phyloP scores from a whole-genome alignment of 2,797 vertebrate genomes.

The Pseudochaenichthys georgianus region DNA sequence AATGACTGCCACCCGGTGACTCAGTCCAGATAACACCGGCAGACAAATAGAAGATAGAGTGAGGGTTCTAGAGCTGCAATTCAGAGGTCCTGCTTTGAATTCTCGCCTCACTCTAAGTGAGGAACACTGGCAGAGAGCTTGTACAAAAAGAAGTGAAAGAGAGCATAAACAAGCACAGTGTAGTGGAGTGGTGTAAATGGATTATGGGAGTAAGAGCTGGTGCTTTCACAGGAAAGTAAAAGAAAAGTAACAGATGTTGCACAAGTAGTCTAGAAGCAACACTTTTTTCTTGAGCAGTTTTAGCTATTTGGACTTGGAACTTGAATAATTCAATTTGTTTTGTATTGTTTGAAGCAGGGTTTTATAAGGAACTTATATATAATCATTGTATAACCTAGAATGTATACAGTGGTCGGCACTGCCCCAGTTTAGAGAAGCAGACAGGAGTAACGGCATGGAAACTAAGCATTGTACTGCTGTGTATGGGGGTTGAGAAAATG shows the following conservation, averaged over 20 bases:
- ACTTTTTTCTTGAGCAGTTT: background rate
- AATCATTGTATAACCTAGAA: no score
- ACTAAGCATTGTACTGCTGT: no score
- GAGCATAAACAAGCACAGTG: slow-evolving; percentile 26
- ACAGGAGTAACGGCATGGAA: no score
- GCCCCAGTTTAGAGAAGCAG: no score
- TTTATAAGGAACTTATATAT: no score
- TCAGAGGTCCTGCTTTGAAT: slow-evolving; percentile 28
- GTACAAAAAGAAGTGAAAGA: slow-evolving; percentile 28
- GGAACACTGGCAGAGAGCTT: slow-evolving; percentile 15
- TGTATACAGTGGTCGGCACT: no score
- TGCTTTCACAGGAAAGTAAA: slow-evolving; percentile 11
- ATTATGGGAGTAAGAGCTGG: background rate
- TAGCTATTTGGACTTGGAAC: slow-evolving; percentile 1
- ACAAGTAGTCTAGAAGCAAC: background rate
- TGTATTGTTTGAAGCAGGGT: no score
- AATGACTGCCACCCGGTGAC: slow-evolving; percentile 62
- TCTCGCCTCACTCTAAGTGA: slow-evolving; percentile 28
- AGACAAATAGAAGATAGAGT: slow-evolving; percentile 45
- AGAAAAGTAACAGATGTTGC: slow-evolving; percentile 2
- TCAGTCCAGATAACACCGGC: slow-evolving; percentile 43
- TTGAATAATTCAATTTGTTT: no score
- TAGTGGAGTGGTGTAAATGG: slow-evolving; percentile 6
- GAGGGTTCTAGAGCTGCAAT: slow-evolving; percentile 27
- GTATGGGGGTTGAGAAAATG: no score